Evolutionary conservation across 2,888 invertebrate species (phyloP), one percentile per base, ranked within the genome.

Genomic region (Andrena fulva): DNA sequence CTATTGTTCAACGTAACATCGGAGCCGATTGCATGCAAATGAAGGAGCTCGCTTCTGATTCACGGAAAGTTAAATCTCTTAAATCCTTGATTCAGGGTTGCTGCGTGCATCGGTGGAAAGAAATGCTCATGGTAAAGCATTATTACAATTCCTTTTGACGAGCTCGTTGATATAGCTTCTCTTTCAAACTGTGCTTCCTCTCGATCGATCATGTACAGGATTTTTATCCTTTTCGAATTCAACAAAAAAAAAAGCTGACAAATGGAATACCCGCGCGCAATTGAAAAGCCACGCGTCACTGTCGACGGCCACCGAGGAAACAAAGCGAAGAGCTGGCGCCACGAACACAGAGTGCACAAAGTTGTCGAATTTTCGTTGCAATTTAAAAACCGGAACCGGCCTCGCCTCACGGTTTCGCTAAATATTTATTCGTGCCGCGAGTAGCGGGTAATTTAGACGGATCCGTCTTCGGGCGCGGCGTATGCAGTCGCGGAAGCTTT

Each of bases 1-100:
- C 87, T 77, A 88, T 88, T 85, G 84, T 84, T 82, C 68, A 56
- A 82, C 62, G 56, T 70, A 67, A 62, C 35, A 70, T 79, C 72
- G 63, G 31, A 31, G 12, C 48, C 79, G 73, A 71, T 87, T 84
- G 66, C 67, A 74, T 80, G 85, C 78, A 84, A 85, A 87, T 77
- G 60, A 27, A 60, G 20, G 48, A 63, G 33, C 42, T 60, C 31
- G 52, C 6, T 31, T n/a, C 68, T 54, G 27, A 69, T 48, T 66
- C 69, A 54, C 63, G 68, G 60, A 35, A 72, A 84, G 80, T 76
- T 77, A 74, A 73, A 82, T 85, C 72, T 59, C 59, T 68, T 69
- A 77, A 62, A 33, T 35, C 27, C 72, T 56, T 70, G 66, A 42
- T 3, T 42, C 42, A 33, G 66, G 27, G 42, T 60, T 60, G 64